Evolutionary conservation across 2,113 vertebrate genomes (phyloP).

Genomic region (Triplophysa dalaica): DNA sequence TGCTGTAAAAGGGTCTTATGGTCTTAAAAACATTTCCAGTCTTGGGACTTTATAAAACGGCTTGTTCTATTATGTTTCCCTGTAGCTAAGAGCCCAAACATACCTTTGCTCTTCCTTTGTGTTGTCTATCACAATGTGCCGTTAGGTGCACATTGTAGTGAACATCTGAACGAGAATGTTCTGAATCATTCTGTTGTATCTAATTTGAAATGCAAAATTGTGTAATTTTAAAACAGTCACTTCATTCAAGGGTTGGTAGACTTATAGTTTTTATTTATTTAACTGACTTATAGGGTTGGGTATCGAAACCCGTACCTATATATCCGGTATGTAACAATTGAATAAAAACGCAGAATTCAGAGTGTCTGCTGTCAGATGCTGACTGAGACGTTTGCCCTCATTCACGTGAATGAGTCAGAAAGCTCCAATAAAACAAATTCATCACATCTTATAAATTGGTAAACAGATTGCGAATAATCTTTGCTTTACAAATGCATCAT

Average conservation of each 20-base stretch:
- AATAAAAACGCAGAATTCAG: too few relatives aligned
- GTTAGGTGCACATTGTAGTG: slow-evolving; percentile 27
- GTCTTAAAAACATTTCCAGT: neutral
- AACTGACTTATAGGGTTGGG: too few relatives aligned
- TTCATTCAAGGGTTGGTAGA: neutral
- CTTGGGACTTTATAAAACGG: neutral
- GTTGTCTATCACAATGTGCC: slow-evolving; percentile 32
- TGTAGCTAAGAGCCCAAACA: slow-evolving; percentile 42
- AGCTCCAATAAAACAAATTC: too few relatives aligned
- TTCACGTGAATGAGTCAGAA: too few relatives aligned
- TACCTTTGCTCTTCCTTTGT: slow-evolving; percentile 29
- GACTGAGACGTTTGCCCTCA: too few relatives aligned
- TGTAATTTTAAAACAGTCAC: neutral
- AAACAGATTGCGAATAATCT: too few relatives aligned
- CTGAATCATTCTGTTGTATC: neutral
- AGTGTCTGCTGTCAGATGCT: too few relatives aligned
- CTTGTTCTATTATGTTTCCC: slow-evolving; percentile 13
- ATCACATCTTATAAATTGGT: too few relatives aligned
- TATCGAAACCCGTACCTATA: too few relatives aligned
- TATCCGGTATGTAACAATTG: too few relatives aligned
- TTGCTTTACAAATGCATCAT: too few relatives aligned
- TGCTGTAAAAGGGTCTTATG: slow-evolving; percentile 26
- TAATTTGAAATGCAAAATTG: neutral
- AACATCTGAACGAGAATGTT: slow-evolving; percentile 43
- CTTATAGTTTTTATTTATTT: neutral